Conservation (phyloP, 2,888 invertebrate genomes). For the Lasioglossum malachurum region DNA sequence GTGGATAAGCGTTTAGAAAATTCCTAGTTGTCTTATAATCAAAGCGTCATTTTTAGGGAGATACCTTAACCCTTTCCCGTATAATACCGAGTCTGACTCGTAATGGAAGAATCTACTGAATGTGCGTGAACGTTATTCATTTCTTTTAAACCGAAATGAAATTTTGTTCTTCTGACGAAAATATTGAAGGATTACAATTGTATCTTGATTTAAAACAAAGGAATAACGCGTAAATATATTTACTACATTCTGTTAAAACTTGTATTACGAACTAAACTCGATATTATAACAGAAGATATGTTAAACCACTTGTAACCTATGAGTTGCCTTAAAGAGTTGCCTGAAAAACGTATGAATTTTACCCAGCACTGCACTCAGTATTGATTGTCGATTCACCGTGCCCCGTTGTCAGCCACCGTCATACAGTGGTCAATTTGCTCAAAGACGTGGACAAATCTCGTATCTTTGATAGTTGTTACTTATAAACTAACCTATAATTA, state of each 20-base stretch:
- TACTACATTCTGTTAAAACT: not conserved
- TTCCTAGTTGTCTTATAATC: not conserved
- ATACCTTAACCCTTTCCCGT: not conserved
- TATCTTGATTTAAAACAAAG: too few relatives aligned
- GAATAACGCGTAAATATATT: not conserved
- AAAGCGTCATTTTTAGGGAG: not conserved
- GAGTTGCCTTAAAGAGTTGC: not conserved
- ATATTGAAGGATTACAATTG: not conserved
- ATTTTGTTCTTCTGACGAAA: not conserved
- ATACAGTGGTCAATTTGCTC: not conserved
- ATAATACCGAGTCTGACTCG: not conserved
- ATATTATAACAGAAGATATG: not conserved
- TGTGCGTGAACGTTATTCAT: not conserved
- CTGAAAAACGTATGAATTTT: not conserved
- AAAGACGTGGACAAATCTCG: not conserved
- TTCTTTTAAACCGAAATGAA: not conserved
- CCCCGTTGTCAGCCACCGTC: not conserved
- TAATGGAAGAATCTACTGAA: not conserved
- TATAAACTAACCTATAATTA: too few relatives aligned
- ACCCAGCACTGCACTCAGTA: not conserved
- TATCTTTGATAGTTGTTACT: not conserved
- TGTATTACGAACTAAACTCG: not conserved
- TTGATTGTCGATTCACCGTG: conserved; percentile 2
- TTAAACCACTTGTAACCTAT: not conserved
- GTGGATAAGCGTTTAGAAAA: not conserved